Evolutionary conservation across 2,888 invertebrate genomes (phyloP).

Genomic region (Eilema sororculum): DNA sequence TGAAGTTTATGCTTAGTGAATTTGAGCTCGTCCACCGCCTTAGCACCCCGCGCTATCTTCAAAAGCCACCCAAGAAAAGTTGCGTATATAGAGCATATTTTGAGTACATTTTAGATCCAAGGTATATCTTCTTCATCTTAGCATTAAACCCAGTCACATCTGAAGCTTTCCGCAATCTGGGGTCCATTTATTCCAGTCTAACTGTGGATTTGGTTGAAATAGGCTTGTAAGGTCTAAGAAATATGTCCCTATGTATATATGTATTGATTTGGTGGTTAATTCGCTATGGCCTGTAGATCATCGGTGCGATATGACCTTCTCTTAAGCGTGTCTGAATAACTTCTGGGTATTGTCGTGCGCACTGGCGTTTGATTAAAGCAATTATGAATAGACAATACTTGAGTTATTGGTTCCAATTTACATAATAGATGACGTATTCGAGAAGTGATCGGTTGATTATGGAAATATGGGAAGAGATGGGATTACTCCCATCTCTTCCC

Average conservation of each 20-base stretch:
- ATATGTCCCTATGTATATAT: background rate
- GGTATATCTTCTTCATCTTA: too few relatives aligned
- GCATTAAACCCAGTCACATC: too few relatives aligned
- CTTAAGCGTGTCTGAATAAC: conserved; percentile 11
- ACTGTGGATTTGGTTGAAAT: too few relatives aligned
- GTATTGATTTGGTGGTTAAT: conserved; percentile 19
- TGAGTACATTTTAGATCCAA: too few relatives aligned
- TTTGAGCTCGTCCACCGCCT: too few relatives aligned
- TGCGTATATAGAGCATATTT: too few relatives aligned
- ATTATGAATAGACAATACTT: background rate
- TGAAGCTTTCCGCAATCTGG: too few relatives aligned
- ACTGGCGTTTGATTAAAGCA: background rate
- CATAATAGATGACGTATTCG: background rate
- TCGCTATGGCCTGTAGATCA: conserved; percentile 20
- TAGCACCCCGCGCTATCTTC: too few relatives aligned
- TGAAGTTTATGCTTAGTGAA: too few relatives aligned
- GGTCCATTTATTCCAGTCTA: too few relatives aligned
- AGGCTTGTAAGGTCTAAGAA: too few relatives aligned
- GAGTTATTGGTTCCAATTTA: background rate
- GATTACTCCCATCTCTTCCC: background rate
- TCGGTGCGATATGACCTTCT: conserved; percentile 17
- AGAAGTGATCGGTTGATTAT: background rate
- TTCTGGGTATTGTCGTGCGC: conserved; percentile 2
- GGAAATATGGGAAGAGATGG: background rate
- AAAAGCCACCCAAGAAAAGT: too few relatives aligned